Conservation (phyloP, 2,888 invertebrate species). For the Endotricha flammealis region DNA sequence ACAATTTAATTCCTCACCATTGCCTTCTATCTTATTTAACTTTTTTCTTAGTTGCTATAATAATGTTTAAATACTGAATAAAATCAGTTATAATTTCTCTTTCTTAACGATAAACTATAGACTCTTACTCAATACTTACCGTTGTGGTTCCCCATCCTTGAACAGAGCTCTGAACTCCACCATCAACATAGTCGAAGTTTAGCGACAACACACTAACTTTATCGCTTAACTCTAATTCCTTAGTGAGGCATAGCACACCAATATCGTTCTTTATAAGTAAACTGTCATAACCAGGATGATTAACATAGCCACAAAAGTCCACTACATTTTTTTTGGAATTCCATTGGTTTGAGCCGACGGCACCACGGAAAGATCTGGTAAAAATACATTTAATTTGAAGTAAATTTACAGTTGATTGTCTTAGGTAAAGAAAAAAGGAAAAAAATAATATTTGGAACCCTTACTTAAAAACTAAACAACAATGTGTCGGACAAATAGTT, state of each 20-base stretch:
- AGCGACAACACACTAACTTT: constrained; percentile 20
- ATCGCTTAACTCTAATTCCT: constrained; percentile 15
- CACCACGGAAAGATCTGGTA: constrained; percentile 25
- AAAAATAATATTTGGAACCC: too few species aligned
- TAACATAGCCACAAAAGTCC: constrained; percentile 21
- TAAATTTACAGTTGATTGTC: background rate
- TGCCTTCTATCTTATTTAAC: too few species aligned
- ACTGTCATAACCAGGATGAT: constrained; percentile 32
- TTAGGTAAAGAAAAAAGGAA: background rate
- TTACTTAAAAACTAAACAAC: too few species aligned
- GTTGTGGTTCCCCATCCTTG: constrained; percentile 37
- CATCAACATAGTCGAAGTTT: constrained; percentile 19
- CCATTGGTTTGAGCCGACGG: constrained; percentile 35
- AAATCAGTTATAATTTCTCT: too few species aligned
- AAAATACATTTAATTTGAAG: constrained; percentile 1
- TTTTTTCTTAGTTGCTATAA: too few species aligned
- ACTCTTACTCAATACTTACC: too few species aligned
- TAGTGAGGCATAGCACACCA: constrained; percentile 21
- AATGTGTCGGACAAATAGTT: too few species aligned
- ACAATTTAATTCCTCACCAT: too few species aligned
- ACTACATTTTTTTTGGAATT: constrained; percentile 17
- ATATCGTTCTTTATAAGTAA: constrained; percentile 33
- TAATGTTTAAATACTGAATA: too few species aligned
- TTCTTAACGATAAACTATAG: too few species aligned
- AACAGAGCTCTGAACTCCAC: constrained; percentile 21